These are phyloP conservation scores for Neodon shergylaensis DNA, from an alignment of 2,113 vertebrate genomes.

Conservation along the genomic window DNA sequence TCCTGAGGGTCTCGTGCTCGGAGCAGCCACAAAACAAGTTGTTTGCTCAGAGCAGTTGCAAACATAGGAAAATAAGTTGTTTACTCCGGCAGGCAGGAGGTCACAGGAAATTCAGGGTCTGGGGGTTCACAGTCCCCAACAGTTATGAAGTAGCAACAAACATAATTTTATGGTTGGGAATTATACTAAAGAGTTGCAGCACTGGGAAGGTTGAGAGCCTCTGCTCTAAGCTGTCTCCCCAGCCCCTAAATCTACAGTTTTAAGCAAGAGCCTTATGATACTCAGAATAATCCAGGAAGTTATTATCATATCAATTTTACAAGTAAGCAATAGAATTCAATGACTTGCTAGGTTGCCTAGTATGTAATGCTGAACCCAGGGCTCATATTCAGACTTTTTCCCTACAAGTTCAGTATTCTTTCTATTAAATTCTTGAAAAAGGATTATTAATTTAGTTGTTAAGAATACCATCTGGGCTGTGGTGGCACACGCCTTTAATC, in stretches of 20 bases:
- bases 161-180: not conserved
- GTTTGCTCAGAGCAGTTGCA: no score
- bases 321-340: slow-evolving; percentile 18
- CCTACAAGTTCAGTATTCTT: not conserved
- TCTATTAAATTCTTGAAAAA: slow-evolving; percentile 55
- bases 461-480: not conserved
- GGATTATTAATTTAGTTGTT: not conserved
- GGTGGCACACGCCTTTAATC: no score
- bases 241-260: not conserved
- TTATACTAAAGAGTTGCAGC: not conserved
- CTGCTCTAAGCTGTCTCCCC: not conserved
- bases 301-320: not conserved
- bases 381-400: slow-evolving; percentile 1
- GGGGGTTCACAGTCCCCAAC: not conserved
- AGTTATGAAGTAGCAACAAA: not conserved
- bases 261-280: slow-evolving; percentile 41
- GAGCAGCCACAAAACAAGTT: no score
- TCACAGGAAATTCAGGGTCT: no score
- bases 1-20: no score
- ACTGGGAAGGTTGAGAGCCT: not conserved
- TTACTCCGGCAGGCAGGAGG: no score
- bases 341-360: not conserved
- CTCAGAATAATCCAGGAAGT: not conserved
- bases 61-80: no score
- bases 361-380: not conserved